Conservation (phyloP, 1,140 invertebrate genomes). For the Drosophila virilis region DNA sequence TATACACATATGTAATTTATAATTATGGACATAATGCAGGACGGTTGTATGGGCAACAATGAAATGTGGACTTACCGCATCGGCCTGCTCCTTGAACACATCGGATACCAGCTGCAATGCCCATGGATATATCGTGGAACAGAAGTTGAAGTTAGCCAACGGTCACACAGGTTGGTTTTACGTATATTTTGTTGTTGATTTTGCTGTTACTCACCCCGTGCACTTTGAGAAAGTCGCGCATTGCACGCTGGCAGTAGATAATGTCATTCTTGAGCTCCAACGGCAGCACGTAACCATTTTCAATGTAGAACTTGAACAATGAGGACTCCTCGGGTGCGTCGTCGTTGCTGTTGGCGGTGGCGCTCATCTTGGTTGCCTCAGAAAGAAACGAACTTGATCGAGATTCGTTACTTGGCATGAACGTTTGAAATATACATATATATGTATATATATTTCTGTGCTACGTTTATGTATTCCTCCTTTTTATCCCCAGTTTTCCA, state of each 20-base stretch:
- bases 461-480: not conserved
- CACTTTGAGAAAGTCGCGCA: slow-evolving; percentile 78
- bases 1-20: not conserved
- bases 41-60: not conserved
- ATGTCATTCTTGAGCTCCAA: slow-evolving; percentile 79
- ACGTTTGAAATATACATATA: slow-evolving; percentile 6
- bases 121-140: slow-evolving; percentile 10
- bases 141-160: slow-evolving; percentile 21
- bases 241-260: slow-evolving; percentile 78
- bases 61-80: slow-evolving; percentile 64
- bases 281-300: slow-evolving; percentile 73
- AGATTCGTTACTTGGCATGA: slow-evolving; percentile 21
- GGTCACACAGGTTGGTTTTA: slow-evolving; percentile 26
- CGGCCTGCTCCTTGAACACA: slow-evolving; percentile 71
- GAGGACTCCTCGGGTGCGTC: slow-evolving; percentile 18
- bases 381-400: slow-evolving; percentile 27
- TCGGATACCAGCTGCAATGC: slow-evolving; percentile 73
- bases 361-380: slow-evolving; percentile 38
- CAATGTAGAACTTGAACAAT: slow-evolving; percentile 66
- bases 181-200: slow-evolving; percentile 4
- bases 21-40: slow-evolving; percentile 11
- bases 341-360: slow-evolving; percentile 26
- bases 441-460: not conserved
- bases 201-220: slow-evolving; percentile 67
- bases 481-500: slow-evolving; percentile 4